A percentile compares a stretch with the other conserved stretches of the same genome.
Evolutionary conservation across 1,140 invertebrate genomes (phyloP).

Genomic region (Drosophila simulans): DNA sequence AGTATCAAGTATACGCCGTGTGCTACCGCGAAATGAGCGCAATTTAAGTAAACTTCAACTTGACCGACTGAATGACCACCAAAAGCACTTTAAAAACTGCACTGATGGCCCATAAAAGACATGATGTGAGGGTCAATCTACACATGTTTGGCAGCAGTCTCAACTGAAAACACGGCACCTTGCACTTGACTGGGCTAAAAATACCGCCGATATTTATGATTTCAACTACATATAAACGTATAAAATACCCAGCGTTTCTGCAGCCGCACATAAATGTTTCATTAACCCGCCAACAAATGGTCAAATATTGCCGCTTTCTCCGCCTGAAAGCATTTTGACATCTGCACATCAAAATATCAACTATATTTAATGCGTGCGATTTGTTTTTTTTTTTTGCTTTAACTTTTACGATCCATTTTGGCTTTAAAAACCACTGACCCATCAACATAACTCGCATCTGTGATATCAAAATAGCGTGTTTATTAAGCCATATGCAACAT

Average conservation of each 20-base stretch:
- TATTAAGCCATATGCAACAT: conserved; percentile 40
- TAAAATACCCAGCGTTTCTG: background rate
- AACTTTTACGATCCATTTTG: conserved; percentile 55
- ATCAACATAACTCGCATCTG: conserved; percentile 48
- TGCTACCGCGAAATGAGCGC: conserved; percentile 39
- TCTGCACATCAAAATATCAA: conserved; percentile 52
- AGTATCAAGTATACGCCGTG: conserved; percentile 49
- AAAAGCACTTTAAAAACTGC: conserved; percentile 15
- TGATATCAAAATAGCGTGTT: conserved; percentile 19
- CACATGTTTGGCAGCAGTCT: conserved; percentile 65
- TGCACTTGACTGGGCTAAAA: conserved; percentile 77
- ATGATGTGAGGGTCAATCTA: conserved; percentile 33
- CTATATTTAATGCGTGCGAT: conserved; percentile 24
- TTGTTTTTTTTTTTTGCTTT: conserved; percentile 8
- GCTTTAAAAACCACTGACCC: conserved; percentile 52
- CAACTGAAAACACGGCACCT: conserved; percentile 47
- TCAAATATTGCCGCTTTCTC: conserved; percentile 1
- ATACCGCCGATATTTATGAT: conserved; percentile 68
- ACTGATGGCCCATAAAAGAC: conserved; percentile 31
- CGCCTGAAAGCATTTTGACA: conserved; percentile 74
- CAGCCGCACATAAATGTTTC: conserved; percentile 24
- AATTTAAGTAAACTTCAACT: conserved; percentile 47
- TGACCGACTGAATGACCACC: conserved; percentile 49
- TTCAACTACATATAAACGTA: conserved; percentile 13
- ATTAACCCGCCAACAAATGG: conserved; percentile 37